Base-by-base conservation (phyloP, 2,888 invertebrate species). In the Tuta absoluta region DNA sequence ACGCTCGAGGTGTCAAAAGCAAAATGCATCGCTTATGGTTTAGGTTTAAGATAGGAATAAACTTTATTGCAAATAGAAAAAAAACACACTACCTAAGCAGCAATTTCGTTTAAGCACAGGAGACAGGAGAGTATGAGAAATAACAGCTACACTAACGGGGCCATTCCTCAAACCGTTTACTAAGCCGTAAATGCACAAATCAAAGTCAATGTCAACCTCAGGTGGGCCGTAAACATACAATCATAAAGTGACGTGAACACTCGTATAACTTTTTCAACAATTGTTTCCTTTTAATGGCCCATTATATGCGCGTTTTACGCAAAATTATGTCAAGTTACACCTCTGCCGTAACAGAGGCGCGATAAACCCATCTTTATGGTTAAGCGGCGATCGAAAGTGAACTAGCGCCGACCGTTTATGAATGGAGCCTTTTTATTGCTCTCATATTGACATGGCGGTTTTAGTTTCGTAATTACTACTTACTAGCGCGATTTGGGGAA, bases 191-290 rank as follows among this genome's bases (percentile, higher is more conserved):
- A 89, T 86, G 84, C 80, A 86, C 85, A 89, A 91, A 90, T 89
- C 88, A 91, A 89, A 89, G 89, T 90, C 91, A 91, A 90, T 91
- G 91, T 89, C 90, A 89, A 87, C 87, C 81, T 87, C 88, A 88
- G 89, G 87, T 87, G 84, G 80, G 87, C 84, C 83, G 84, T 91
- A 88, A 91, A 89, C 89, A 89, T 78, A 88, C 87, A 90, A 88
- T 90, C 90, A 91, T 91, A 90, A 91, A 90, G 82, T 88, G 88
- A 89, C 90, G 89, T 80, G 85, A 87, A 82, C 85, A 87, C 87
- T 87, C 89, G 86, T 90, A 88, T 89, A 89, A 91, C 89, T 91
- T 91, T 91, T 91, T 91, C 85, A 91, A 90, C 91, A 91, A 91
- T 91, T 90, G 91, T 91, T 91, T 90, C 87, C 85, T 85, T 90